Evolutionary conservation across 2,113 vertebrate genomes (phyloP), one percentile per base, ranked within the genome.

Genomic region (Nansenia antarctica): DNA sequence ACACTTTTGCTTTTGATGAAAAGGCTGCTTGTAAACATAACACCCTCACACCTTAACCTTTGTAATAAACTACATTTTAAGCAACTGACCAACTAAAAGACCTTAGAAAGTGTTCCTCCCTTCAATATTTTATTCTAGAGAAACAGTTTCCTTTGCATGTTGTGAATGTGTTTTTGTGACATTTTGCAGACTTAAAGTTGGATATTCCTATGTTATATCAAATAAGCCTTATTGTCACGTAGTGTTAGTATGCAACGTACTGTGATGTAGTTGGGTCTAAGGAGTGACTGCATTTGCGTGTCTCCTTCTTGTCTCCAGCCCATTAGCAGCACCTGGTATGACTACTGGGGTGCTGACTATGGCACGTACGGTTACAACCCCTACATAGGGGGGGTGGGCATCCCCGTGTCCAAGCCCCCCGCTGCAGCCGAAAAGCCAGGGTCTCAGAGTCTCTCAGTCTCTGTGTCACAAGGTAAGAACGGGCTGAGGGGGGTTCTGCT

Each of bases 301-400:
- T 63, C 29, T 22, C 42, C n/a, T 49, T 59, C 39, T 34, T 3
- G 29, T 65, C 60, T 32, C 26, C 83, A 99, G 98, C 98, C 98
- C 49, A 99, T 99, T 89, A 98, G 98, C 91, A 98, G 96, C 86
- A 98, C 98, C 1, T 99, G 98, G 98, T 99, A 99, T 11, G 98
- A 99, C 88, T 99, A 99, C 84, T 99, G 98, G 98, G 98, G 97
- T 55, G 94, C 96, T 12, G 98, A 99, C 86, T 99, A 98, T 74
- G 95, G 96, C 24, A 97, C 96, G 0, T 98, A 98, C 74, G 98
- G 95, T 82, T 99, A 99, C 86, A 98, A 97, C 81, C 96, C 96
- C 9, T 98, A 98, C 77, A 96, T 98, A 54, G 96, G 98, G 64
- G 95, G 96, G 0, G 93, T 97, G 75, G 96, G 96, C 55, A 97